phyloP scores from a whole-genome alignment of 2,797 vertebrate species.

The Okamejei kenojei region DNA sequence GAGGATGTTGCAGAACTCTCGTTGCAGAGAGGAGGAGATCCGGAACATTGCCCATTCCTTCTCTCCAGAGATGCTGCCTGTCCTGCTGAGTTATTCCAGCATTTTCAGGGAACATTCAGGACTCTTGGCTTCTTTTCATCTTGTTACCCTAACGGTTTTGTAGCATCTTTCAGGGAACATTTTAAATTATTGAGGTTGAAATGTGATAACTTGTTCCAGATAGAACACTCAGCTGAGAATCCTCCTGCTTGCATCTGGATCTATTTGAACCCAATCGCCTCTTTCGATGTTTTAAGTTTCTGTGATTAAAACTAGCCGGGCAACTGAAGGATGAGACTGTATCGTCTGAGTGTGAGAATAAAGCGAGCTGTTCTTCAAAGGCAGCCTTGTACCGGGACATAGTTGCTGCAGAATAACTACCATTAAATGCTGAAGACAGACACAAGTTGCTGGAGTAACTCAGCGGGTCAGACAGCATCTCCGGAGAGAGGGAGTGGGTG shows the following conservation, averaged over 20 bases:
- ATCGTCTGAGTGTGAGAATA: background rate
- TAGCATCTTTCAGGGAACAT: background rate
- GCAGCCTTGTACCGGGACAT: no score
- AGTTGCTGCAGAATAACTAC: background rate
- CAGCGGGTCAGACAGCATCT: no score
- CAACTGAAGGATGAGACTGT: background rate
- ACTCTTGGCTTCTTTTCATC: background rate
- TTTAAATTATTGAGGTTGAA: background rate
- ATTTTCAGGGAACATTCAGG: no score
- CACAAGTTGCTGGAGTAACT: no score
- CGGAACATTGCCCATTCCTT: no score
- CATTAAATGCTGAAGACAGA: background rate
- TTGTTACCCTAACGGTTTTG: background rate
- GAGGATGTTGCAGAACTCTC: no score
- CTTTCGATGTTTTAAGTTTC: background rate
- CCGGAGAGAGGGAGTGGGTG: no score
- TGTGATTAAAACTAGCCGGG: background rate
- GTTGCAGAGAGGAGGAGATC: no score
- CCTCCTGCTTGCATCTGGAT: background rate
- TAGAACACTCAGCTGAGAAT: background rate
- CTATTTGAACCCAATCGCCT: background rate
- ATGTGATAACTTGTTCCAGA: background rate
- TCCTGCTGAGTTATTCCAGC: no score
- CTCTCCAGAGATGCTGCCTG: no score
- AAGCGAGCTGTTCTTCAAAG: background rate